phyloP scores from a whole-genome alignment of 1,140 invertebrate species.

The Saccostrea glomerata region DNA sequence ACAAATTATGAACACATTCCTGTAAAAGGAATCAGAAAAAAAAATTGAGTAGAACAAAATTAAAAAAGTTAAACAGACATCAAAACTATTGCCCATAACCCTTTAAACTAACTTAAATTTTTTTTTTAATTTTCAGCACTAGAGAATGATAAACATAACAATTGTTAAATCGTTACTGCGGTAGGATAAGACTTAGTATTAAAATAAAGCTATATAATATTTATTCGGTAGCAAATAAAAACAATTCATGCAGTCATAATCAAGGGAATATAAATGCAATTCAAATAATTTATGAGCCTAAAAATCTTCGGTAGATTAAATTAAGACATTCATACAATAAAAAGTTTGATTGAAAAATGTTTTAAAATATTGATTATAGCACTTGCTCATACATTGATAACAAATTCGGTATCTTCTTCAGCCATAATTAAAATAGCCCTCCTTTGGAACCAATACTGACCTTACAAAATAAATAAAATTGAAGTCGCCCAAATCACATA shows the following conservation, averaged over 20 bases:
- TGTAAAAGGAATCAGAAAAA: background rate
- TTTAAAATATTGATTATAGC: conserved; percentile 22
- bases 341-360: conserved; percentile 22
- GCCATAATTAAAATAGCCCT: background rate
- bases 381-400: background rate
- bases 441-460: background rate
- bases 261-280: background rate
- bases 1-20: conserved; percentile 31
- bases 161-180: background rate
- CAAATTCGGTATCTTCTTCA: background rate
- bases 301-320: conserved; percentile 5
- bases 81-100: conserved; percentile 26
- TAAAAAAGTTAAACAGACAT: conserved; percentile 11
- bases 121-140: conserved; percentile 11
- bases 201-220: background rate
- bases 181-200: background rate
- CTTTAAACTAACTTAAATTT: conserved; percentile 25
- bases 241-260: background rate
- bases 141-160: background rate
- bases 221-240: conserved; percentile 12
- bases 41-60: conserved; percentile 33
- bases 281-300: background rate
- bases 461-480: background rate
- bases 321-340: conserved; percentile 12
- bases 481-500: background rate